phyloP scores from a whole-genome alignment of 1,140 invertebrate genomes.

The Drosophila takahashii region DNA sequence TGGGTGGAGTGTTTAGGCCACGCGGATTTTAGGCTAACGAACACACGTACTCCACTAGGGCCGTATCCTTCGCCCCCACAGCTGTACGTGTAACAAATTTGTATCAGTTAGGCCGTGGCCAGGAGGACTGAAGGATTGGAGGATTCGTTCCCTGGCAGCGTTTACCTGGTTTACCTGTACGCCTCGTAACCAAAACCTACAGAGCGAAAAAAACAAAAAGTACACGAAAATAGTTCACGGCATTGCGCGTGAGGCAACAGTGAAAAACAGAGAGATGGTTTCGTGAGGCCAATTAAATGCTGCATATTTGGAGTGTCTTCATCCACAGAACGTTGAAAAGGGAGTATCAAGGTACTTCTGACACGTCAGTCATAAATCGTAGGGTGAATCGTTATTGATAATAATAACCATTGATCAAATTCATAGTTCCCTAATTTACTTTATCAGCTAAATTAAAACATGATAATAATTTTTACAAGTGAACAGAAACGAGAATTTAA shows the following conservation, averaged over 20 bases:
- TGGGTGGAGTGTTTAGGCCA: slow-evolving; percentile 52
- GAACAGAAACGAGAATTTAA: too few relatives aligned
- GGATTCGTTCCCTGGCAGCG: slow-evolving; percentile 48
- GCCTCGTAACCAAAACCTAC: slow-evolving; percentile 18
- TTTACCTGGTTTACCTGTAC: slow-evolving; percentile 63
- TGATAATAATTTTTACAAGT: too few relatives aligned
- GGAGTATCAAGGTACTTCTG: neutral
- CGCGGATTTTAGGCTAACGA: slow-evolving; percentile 79
- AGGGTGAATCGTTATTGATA: too few relatives aligned
- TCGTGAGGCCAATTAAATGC: slow-evolving; percentile 15
- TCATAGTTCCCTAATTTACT: neutral
- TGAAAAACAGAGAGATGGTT: slow-evolving; percentile 24
- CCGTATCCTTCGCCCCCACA: slow-evolving; percentile 28
- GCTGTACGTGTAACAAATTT: slow-evolving; percentile 76
- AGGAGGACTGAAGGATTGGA: slow-evolving; percentile 17
- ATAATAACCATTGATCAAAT: too few relatives aligned
- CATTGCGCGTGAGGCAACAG: slow-evolving; percentile 29
- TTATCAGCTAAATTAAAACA: too few relatives aligned
- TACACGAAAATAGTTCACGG: slow-evolving; percentile 54
- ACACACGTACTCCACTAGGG: slow-evolving; percentile 61
- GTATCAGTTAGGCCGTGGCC: slow-evolving; percentile 70
- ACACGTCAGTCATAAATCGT: too few relatives aligned
- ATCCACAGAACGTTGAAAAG: neutral
- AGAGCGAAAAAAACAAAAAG: slow-evolving; percentile 14
- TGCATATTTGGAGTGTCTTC: neutral